These are phyloP conservation scores for Panagrolaimus sp. DNA, from an alignment of 1,140 invertebrate species.

Conservation along the genomic window DNA sequence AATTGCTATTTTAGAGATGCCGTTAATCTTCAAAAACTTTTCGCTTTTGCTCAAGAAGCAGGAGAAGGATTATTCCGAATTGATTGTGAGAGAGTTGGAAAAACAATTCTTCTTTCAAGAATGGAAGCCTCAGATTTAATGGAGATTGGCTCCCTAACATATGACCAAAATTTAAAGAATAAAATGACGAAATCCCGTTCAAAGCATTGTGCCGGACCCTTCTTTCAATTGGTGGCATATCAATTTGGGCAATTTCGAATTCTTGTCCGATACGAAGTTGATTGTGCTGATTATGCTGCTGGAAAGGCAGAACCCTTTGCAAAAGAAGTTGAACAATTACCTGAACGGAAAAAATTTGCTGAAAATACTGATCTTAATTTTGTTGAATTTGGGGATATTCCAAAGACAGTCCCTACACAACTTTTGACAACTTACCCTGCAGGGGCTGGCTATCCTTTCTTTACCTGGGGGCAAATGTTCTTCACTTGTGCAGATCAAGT, in stretches of 20 bases:
- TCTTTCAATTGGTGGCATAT: conserved; percentile 58
- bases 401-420: conserved; percentile 51
- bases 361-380: conserved; percentile 44
- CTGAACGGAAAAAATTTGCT: conserved; percentile 50
- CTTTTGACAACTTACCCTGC: conserved; percentile 56
- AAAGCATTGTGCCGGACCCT: conserved; percentile 53
- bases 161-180: conserved; percentile 52
- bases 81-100: conserved; percentile 58
- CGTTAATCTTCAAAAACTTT: conserved; percentile 57
- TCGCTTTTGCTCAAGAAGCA: conserved; percentile 58
- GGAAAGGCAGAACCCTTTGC: conserved; percentile 36
- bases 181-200: conserved; percentile 56
- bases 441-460: conserved; percentile 54
- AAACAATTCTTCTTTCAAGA: conserved; percentile 54
- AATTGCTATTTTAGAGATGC: conserved; percentile 35
- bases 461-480: conserved; percentile 55
- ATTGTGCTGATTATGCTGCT: conserved; percentile 54
- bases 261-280: conserved; percentile 57
- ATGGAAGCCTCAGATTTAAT: conserved; percentile 59
- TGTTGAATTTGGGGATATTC: conserved; percentile 53
- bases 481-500: conserved; percentile 51
- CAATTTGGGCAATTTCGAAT: conserved; percentile 57
- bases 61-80: conserved; percentile 56
- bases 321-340: conserved; percentile 46
- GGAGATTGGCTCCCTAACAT: conserved; percentile 42